Conservation (phyloP, 1,140 invertebrate genomes). For the Ctenoplectra terminalis region DNA sequence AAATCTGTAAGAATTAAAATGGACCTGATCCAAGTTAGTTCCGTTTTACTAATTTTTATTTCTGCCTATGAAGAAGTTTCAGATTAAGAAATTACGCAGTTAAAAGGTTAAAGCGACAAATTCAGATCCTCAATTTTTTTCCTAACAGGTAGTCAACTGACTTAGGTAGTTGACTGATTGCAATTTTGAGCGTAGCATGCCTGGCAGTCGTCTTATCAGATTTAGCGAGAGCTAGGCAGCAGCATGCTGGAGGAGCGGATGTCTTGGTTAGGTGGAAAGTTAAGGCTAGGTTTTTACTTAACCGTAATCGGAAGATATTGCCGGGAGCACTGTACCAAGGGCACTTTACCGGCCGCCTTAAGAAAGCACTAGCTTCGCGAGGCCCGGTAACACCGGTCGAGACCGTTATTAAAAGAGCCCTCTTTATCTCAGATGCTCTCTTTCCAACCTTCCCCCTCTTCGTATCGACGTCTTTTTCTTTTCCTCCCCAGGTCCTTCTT, state of each 20-base stretch:
- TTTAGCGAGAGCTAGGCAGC: slow-evolving; percentile 68
- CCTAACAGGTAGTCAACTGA: slow-evolving; percentile 17
- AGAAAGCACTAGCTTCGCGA: slow-evolving; percentile 77
- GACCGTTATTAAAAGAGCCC: slow-evolving; percentile 82
- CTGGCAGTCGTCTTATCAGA: slow-evolving; percentile 75
- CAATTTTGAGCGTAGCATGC: slow-evolving; percentile 73
- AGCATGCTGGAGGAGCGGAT: slow-evolving; percentile 59
- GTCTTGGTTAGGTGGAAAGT: slow-evolving; percentile 75
- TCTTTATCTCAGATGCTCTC: slow-evolving; percentile 72
- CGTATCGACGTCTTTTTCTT: slow-evolving; percentile 21
- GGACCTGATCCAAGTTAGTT: too few relatives aligned
- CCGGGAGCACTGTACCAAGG: slow-evolving; percentile 79
- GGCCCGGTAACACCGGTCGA: slow-evolving; percentile 72
- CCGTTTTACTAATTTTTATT: too few relatives aligned
- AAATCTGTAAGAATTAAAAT: too few relatives aligned
- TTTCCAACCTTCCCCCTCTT: not conserved
- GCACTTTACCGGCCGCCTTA: slow-evolving; percentile 82
- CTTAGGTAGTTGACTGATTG: slow-evolving; percentile 72
- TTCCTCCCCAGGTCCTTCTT: slow-evolving; percentile 4
- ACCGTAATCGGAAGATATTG: slow-evolving; percentile 83
- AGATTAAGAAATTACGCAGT: too few relatives aligned
- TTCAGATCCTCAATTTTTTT: not conserved
- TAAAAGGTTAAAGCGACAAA: not conserved
- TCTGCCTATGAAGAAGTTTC: too few relatives aligned
- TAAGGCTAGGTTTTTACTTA: slow-evolving; percentile 81